A percentile compares a stretch with the other conserved stretches of the same genome.
phyloP scores from a whole-genome alignment of 2,797 vertebrate species.

The Cottoperca gobio region DNA sequence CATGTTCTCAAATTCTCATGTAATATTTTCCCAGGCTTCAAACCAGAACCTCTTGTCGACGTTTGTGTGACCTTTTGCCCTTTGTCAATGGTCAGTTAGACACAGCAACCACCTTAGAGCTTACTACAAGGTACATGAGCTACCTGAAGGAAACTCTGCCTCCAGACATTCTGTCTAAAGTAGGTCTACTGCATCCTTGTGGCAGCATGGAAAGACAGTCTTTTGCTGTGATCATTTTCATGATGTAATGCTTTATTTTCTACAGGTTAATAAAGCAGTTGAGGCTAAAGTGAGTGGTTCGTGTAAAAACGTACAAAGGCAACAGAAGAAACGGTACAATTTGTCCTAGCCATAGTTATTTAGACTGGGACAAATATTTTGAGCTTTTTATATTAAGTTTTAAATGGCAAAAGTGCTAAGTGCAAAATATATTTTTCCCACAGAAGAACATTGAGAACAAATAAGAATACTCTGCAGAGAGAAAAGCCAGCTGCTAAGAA shows the following conservation, averaged over 20 bases:
- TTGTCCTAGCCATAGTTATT: background rate
- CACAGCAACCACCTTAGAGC: slow-evolving; percentile 23
- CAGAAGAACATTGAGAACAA: slow-evolving; percentile 10
- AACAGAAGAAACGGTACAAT: slow-evolving; percentile 6
- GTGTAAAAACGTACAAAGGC: background rate
- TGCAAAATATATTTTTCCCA: background rate
- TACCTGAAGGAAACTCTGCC: slow-evolving; percentile 32
- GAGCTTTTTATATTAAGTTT: background rate
- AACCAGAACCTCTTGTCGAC: slow-evolving; percentile 12
- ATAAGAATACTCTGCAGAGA: slow-evolving; percentile 1
- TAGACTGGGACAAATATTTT: background rate
- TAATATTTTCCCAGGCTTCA: slow-evolving; percentile 9
- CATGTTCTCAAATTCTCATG: background rate
- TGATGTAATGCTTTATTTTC: background rate
- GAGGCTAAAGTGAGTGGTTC: background rate
- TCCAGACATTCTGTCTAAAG: background rate
- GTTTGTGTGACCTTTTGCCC: slow-evolving; percentile 22
- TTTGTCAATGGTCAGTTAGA: slow-evolving; percentile 18
- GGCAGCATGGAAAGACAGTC: background rate
- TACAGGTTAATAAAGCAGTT: slow-evolving; percentile 12
- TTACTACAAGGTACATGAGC: slow-evolving; percentile 6
- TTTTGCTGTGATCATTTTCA: background rate
- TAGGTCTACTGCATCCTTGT: background rate
- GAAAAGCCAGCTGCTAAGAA: slow-evolving; percentile 13
- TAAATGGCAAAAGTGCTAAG: background rate